Evolutionary conservation across 1,140 invertebrate species (phyloP).

Genomic region (Sesamia nonagrioides): DNA sequence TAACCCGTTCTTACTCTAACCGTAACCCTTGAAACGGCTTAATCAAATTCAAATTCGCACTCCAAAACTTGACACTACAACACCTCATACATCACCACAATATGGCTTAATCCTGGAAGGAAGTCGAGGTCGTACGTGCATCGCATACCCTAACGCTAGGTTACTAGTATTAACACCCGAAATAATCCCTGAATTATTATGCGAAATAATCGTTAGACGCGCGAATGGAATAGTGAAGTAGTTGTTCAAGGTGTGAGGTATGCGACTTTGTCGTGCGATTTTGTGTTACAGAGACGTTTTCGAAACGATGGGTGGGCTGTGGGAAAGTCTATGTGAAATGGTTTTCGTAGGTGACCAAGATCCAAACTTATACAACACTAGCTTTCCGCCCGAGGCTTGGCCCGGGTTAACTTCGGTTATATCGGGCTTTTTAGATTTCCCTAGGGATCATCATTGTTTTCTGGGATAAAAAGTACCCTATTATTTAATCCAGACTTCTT

Average conservation of each 20-base stretch:
- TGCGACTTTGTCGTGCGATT: not conserved
- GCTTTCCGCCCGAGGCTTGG: no score
- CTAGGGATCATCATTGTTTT: no score
- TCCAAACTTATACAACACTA: no score
- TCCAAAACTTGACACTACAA: slow-evolving; percentile 3
- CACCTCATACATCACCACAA: slow-evolving; percentile 20
- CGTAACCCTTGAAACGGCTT: not conserved
- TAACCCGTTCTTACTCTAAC: not conserved
- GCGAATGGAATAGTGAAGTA: slow-evolving; percentile 26
- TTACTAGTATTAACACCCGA: slow-evolving; percentile 31
- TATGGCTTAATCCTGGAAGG: slow-evolving; percentile 15
- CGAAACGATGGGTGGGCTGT: no score
- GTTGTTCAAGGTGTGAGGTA: not conserved
- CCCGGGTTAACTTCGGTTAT: no score
- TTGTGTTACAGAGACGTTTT: not conserved
- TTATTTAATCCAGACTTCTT: no score
- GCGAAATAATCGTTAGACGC: slow-evolving; percentile 36
- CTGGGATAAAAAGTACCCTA: no score
- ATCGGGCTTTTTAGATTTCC: no score
- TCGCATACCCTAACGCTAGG: slow-evolving; percentile 14
- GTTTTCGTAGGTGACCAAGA: no score
- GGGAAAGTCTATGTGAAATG: no score
- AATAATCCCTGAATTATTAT: slow-evolving; percentile 32
- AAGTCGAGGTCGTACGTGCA: slow-evolving; percentile 19
- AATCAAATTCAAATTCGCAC: slow-evolving; percentile 16